Percentiles rank a stretch among this genome's conserved stretches.
phyloP scores from a whole-genome alignment of 2,113 vertebrate species.

The Pelusios castaneus region DNA sequence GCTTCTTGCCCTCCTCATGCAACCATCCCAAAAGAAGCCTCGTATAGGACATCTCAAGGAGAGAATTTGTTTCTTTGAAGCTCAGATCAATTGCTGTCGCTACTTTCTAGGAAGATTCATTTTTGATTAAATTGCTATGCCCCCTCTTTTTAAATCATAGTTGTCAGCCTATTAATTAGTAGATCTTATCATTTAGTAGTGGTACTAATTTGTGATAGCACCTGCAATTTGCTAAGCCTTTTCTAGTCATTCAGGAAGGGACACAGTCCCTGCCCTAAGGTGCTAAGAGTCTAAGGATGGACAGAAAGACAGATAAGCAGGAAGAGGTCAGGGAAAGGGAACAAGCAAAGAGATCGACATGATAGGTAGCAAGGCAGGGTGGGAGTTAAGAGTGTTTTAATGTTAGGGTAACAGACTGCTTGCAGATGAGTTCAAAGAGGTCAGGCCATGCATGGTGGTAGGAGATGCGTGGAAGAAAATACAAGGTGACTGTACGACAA shows the following conservation, averaged over 20 bases:
- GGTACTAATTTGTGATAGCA: neutral
- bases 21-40: neutral
- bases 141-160: neutral
- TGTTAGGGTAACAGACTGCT: neutral
- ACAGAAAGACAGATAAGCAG: neutral
- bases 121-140: neutral
- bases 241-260: neutral
- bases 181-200: neutral
- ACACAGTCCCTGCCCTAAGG: neutral
- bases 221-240: neutral
- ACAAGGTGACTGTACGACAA: neutral
- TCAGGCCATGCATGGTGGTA: neutral
- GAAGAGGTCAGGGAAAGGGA: neutral
- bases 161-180: neutral
- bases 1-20: too few relatives aligned
- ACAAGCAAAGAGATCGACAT: too few relatives aligned
- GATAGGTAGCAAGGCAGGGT: neutral
- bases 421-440: neutral
- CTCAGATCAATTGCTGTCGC: neutral
- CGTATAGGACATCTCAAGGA: neutral
- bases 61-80: neutral
- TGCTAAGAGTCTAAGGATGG: neutral
- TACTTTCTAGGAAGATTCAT: neutral
- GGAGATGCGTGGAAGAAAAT: neutral
- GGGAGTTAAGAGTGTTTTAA: neutral